phyloP scores from a whole-genome alignment of 2,797 vertebrate species.

The Staurois parvus region DNA sequence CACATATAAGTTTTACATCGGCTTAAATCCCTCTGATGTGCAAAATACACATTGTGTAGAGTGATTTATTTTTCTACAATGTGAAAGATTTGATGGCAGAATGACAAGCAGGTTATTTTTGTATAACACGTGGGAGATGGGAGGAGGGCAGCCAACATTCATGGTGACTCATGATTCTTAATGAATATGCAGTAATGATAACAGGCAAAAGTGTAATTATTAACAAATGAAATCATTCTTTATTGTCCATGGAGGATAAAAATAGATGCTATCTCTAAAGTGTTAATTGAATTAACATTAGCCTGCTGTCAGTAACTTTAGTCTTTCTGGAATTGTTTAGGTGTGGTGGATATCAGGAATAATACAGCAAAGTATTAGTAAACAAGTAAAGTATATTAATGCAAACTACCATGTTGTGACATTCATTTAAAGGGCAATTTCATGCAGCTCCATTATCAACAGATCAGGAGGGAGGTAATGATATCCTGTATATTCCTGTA shows the following conservation, averaged over 20 bases:
- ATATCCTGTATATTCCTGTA: no score
- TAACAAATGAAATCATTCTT: conserved; percentile 47
- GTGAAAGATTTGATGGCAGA: conserved; percentile 30
- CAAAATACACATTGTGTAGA: background rate
- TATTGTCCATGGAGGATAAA: conserved; percentile 8
- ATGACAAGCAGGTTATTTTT: conserved; percentile 49
- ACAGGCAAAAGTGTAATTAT: conserved; percentile 45
- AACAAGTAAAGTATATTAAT: no score
- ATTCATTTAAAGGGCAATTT: no score
- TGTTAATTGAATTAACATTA: conserved; percentile 22
- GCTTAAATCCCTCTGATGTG: background rate
- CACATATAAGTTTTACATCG: background rate
- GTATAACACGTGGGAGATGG: conserved; percentile 49
- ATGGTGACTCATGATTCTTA: conserved; percentile 55
- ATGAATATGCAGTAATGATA: conserved; percentile 52
- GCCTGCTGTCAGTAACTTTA: background rate
- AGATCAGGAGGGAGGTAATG: no score
- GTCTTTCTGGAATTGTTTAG: background rate
- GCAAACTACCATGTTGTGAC: no score
- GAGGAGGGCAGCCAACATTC: conserved; percentile 46
- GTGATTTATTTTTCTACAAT: conserved; percentile 17
- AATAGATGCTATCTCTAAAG: conserved; percentile 20
- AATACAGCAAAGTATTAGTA: background rate
- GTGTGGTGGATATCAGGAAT: background rate
- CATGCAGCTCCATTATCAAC: no score